Conservation (phyloP, 2,113 vertebrate genomes). For the Hypocryptadius cinnamomeus region DNA sequence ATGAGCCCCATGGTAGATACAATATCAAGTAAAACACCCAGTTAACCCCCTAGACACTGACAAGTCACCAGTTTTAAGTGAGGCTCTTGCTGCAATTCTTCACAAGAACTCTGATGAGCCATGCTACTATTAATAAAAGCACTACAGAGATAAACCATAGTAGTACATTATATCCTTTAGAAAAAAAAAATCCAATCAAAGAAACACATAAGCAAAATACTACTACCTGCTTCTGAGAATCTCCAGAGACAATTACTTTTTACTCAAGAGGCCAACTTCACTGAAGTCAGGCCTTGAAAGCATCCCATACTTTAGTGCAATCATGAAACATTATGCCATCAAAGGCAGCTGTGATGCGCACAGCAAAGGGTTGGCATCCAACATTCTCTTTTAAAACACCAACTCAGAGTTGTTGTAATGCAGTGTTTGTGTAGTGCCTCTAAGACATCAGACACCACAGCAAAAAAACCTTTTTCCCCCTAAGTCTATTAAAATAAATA, state of each 20-base stretch:
- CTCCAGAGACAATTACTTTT: not conserved
- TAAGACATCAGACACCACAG: not conserved
- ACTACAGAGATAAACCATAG: not conserved
- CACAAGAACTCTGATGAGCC: not conserved
- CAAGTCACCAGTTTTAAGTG: not conserved
- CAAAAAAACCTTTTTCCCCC: not conserved
- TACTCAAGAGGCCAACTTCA: not conserved
- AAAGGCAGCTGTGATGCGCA: not conserved
- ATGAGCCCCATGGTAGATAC: not conserved
- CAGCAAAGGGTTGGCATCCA: not conserved
- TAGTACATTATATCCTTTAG: not conserved
- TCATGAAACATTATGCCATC: not conserved
- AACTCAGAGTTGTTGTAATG: not conserved
- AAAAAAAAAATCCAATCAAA: not conserved
- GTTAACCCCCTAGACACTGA: not conserved
- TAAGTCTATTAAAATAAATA: not conserved
- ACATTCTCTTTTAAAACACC: not conserved
- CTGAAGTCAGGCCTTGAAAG: not conserved
- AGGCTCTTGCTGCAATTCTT: not conserved
- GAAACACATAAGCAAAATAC: not conserved
- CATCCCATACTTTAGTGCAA: not conserved
- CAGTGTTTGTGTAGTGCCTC: not conserved
- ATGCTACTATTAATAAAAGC: not conserved
- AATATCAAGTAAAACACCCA: not conserved
- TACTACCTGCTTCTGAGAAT: not conserved